Evolutionary conservation across 2,113 vertebrate genomes (phyloP).

Genomic region (Indri indri): DNA sequence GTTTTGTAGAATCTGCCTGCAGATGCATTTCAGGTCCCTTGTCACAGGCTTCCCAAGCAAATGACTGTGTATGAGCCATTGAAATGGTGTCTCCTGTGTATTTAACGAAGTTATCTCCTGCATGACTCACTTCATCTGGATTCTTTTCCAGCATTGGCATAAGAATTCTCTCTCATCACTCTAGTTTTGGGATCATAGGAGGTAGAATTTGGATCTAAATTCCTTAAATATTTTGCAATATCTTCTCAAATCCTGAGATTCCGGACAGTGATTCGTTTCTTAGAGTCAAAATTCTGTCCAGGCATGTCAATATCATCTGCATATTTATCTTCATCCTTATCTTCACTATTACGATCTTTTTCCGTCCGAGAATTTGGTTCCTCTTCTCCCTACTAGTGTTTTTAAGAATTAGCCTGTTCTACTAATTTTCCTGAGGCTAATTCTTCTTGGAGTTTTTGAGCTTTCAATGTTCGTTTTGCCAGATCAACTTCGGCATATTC

Average conservation of each 20-base stretch:
- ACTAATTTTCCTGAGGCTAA: conserved; percentile 95
- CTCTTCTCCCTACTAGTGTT: conserved; percentile 91
- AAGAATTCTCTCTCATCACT: conserved; percentile 98
- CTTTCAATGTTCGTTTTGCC: conserved; percentile 97
- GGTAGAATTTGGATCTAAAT: conserved; percentile 98
- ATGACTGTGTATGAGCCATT: conserved; percentile 97
- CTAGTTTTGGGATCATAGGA: conserved; percentile 99
- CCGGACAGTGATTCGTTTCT: conserved; percentile 96
- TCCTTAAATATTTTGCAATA: conserved; percentile 97
- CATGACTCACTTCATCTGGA: conserved; percentile 96
- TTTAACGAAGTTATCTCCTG: conserved; percentile 97
- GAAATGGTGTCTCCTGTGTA: conserved; percentile 95
- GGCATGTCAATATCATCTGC: conserved; percentile 99
- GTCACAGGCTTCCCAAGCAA: conserved; percentile 99
- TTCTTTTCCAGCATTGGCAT: conserved; percentile 96
- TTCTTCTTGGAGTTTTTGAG: conserved; percentile 97
- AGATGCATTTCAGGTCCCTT: conserved; percentile 98
- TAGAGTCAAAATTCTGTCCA: conserved; percentile 99
- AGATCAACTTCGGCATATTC: conserved; percentile 98
- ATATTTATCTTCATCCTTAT: conserved; percentile 99
- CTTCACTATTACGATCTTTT: conserved; percentile 96
- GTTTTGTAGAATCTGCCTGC: conserved; percentile 97
- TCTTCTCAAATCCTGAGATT: conserved; percentile 98
- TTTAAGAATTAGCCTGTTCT: conserved; percentile 91
- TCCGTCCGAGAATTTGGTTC: conserved; percentile 90